Percentiles rank a stretch among this genome's conserved stretches.
phyloP scores from a whole-genome alignment of 30 jellyfish, hydroid and myxozoan genomes.

The Turritopsis rubra region DNA sequence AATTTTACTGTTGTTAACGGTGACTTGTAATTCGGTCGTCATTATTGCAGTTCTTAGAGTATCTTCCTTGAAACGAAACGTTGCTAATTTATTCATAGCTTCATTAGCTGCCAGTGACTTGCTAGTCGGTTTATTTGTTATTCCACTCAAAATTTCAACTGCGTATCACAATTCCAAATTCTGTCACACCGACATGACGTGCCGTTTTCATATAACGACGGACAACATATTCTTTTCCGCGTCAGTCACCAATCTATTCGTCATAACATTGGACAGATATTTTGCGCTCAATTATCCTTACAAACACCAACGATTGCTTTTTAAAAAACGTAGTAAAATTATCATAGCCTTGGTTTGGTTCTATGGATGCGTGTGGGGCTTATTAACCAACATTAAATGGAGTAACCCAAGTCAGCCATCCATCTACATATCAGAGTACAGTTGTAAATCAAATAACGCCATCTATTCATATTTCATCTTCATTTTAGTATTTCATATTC shows the following conservation, averaged over 20 bases:
- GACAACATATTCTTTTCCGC: conserved; percentile 63
- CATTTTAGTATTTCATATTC: conserved; percentile 14
- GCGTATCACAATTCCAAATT: conserved; percentile 51
- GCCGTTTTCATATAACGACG: conserved; percentile 47
- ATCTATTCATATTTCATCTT: background rate
- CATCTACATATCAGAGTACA: background rate
- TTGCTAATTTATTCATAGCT: conserved; percentile 59
- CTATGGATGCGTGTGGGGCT: conserved; percentile 84
- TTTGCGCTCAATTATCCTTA: conserved; percentile 57
- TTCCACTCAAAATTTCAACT: conserved; percentile 53
- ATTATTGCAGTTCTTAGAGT: background rate
- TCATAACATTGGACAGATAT: conserved; percentile 77
- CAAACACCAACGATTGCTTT: conserved; percentile 47
- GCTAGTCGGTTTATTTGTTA: conserved; percentile 45
- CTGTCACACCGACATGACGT: conserved; percentile 45
- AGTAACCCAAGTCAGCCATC: background rate
- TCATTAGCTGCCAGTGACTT: conserved; percentile 78
- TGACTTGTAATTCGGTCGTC: background rate
- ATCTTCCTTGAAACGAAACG: conserved; percentile 17
- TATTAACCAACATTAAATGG: background rate
- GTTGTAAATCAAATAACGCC: background rate
- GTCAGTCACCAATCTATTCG: conserved; percentile 69
- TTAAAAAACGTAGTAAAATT: conserved; percentile 42
- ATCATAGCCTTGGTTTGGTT: conserved; percentile 54
- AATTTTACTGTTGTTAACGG: background rate